These are phyloP conservation scores for Gandaritis pyraliata DNA, from an alignment of 2,888 invertebrate genomes.

Conservation along the genomic window DNA sequence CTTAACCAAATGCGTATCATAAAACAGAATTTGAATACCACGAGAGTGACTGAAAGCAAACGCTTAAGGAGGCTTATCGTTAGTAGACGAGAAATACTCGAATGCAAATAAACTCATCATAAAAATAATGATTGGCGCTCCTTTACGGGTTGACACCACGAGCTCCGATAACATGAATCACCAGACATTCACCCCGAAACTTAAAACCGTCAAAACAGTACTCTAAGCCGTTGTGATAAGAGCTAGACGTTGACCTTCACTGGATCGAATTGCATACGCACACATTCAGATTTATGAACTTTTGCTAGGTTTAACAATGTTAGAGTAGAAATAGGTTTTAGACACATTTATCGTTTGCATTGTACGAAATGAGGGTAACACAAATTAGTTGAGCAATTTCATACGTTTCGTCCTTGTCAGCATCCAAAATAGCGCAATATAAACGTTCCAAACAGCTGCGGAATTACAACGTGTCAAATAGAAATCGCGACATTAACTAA, in stretches of 20 bases:
- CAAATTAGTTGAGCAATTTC: conserved; percentile 39
- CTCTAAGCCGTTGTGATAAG: conserved; percentile 32
- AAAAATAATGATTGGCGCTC: conserved; percentile 22
- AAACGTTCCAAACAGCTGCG: conserved; percentile 50
- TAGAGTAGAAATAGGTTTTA: not conserved
- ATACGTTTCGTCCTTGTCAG: conserved; percentile 48
- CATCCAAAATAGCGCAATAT: conserved; percentile 49
- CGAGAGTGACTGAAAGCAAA: no score
- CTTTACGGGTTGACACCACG: conserved; percentile 30
- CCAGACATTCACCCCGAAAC: conserved; percentile 33
- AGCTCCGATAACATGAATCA: conserved; percentile 43
- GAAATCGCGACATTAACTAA: conserved; percentile 4
- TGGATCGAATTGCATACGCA: conserved; percentile 21
- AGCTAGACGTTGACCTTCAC: conserved; percentile 23
- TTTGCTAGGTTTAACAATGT: no score
- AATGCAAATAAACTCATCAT: conserved; percentile 5
- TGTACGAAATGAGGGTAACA: not conserved
- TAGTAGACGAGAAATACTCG: no score
- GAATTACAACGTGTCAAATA: conserved; percentile 25
- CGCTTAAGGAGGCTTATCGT: no score
- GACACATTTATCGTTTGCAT: not conserved
- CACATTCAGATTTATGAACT: not conserved
- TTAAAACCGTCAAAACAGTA: conserved; percentile 10
- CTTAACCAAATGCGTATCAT: no score
- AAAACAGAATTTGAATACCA: no score